Base-by-base conservation (phyloP, 2,888 invertebrate species). In the Tromatobia lineatoria region DNA sequence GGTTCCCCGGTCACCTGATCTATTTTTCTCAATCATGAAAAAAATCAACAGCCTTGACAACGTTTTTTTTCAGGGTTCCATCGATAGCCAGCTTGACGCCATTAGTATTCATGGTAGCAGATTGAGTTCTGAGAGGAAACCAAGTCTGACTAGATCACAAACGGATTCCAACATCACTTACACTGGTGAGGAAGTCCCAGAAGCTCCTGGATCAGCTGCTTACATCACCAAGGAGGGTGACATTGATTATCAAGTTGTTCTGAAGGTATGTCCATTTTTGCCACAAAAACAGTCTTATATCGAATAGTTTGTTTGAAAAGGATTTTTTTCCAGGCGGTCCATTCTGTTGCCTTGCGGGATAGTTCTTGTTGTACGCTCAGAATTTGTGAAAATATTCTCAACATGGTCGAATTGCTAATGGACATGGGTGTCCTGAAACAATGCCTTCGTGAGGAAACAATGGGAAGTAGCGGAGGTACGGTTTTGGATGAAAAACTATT, bases 221-320 rank as follows among this genome's bases (percentile, higher is more conserved):
- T 99, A 99, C 91, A 99, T 99, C 81, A 99, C 98, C 38, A 97
- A 97, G 90, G 98, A 99, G 89, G 99, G 99, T 0, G 98, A 99
- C 91, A 96, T 99, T 80, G 98, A 99, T 93, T 96, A 98, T 88
- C 97, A 97, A 94, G 97, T 99, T 15, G 96, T 99, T 1, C 94
- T 97, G 10, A 97, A 97, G 95, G 97, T 97, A 66, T n/a, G 11
- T 23, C 20, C 15, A 42, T 13, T 10, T 6, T 66, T 7, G 13
- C 15, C 20, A 25, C 13, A 11, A 11, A 38, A 20, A 10, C 3
- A 6, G 3, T 0, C 42, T 20, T 15, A 0, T 11, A 20, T 38
- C 61, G 15, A 67, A 67, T 38, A 83, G n/a, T 69, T 4, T n/a
- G 15, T 18, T 64, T 6, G 23, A 29, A 59, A 50, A 34, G 8